These are phyloP conservation scores for Psylliodes chrysocephalus DNA, from an alignment of 2,888 invertebrate species.

Conservation along the genomic window DNA sequence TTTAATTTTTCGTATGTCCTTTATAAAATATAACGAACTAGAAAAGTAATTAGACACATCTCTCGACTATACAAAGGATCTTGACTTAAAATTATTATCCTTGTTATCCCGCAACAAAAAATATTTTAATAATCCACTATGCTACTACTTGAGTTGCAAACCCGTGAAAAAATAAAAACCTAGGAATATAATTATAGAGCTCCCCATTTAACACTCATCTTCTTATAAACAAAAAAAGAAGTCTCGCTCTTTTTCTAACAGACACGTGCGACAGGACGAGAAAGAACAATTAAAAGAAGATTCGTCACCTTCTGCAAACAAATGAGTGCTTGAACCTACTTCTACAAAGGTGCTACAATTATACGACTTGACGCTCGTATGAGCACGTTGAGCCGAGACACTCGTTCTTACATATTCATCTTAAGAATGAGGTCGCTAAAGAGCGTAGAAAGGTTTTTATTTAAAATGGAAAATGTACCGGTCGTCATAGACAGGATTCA, in stretches of 20 bases:
- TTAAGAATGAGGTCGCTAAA: constrained; percentile 19
- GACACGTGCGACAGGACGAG: not conserved
- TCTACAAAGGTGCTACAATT: constrained; percentile 37
- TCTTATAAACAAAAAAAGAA: not conserved
- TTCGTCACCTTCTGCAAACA: constrained; percentile 30
- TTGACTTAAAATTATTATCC: not conserved
- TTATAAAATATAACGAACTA: no score
- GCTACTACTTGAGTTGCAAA: not conserved
- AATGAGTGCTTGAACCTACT: constrained; percentile 28
- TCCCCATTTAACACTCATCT: not conserved
- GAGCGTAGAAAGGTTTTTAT: not conserved
- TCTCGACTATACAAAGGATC: not conserved
- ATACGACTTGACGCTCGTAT: constrained; percentile 27
- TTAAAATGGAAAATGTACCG: no score
- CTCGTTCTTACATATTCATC: constrained; percentile 5
- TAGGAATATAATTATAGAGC: constrained; percentile 8
- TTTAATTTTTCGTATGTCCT: no score
- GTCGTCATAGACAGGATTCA: no score
- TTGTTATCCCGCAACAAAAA: not conserved
- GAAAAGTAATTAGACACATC: no score
- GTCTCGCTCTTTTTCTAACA: not conserved
- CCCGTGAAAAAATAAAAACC: constrained; percentile 1
- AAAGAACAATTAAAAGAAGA: constrained; percentile 23
- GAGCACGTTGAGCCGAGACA: constrained; percentile 8
- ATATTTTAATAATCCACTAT: not conserved